A percentile compares a stretch with the other conserved stretches of the same genome.
Evolutionary conservation across 2,888 invertebrate species (phyloP).

Genomic region (Drosophila helvetica): DNA sequence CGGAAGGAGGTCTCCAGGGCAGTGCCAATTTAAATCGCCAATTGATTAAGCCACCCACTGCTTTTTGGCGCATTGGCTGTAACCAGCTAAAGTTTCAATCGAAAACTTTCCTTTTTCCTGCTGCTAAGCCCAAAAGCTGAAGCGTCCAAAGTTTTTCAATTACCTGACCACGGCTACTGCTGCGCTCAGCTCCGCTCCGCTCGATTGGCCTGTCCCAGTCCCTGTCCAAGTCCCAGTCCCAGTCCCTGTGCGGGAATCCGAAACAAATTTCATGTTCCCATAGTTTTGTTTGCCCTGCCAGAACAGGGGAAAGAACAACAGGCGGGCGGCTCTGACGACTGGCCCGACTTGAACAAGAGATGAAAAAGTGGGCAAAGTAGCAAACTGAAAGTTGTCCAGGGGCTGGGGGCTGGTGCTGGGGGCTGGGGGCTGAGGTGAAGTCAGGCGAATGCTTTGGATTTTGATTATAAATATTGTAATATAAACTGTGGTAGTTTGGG

Average conservation of each 20-base stretch:
- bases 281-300: slow-evolving; percentile 27
- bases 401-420: too few relatives aligned
- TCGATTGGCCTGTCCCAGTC: slow-evolving; percentile 23
- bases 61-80: slow-evolving; percentile 29
- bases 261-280: slow-evolving; percentile 37
- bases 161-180: slow-evolving; percentile 61
- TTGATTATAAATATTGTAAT: slow-evolving; percentile 52
- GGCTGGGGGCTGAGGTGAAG: not conserved
- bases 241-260: slow-evolving; percentile 1
- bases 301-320: slow-evolving; percentile 12
- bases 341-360: slow-evolving; percentile 42
- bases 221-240: slow-evolving; percentile 1
- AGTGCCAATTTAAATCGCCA: slow-evolving; percentile 51
- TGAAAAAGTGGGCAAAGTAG: slow-evolving; percentile 44
- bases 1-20: slow-evolving; percentile 10
- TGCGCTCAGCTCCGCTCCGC: slow-evolving; percentile 3
- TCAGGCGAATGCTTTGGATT: slow-evolving; percentile 35
- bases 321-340: slow-evolving; percentile 19
- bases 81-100: slow-evolving; percentile 50
- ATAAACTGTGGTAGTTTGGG: slow-evolving; percentile 10
- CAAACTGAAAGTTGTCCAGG: slow-evolving; percentile 32
- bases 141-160: slow-evolving; percentile 69
- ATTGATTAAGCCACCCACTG: slow-evolving; percentile 62
- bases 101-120: slow-evolving; percentile 45
- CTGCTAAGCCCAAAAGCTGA: slow-evolving; percentile 47